phyloP scores from a whole-genome alignment of 2,797 vertebrate genomes.

The Iguana delicatissima region DNA sequence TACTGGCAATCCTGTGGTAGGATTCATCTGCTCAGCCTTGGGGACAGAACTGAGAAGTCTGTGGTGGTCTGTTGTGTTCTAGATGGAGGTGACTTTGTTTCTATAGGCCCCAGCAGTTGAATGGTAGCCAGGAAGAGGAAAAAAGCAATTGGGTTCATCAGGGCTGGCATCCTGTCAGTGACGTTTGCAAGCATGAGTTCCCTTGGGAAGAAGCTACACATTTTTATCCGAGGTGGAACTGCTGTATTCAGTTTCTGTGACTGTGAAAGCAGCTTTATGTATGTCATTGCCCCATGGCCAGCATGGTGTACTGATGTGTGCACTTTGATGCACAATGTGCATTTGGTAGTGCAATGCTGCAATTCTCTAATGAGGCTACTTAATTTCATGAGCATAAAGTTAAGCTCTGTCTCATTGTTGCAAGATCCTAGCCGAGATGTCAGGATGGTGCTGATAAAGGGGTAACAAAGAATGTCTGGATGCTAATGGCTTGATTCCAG shows the following conservation, averaged over 20 bases:
- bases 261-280: no score
- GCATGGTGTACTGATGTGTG: no score
- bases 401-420: not conserved
- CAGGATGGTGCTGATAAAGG: not conserved
- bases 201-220: no score
- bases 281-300: no score
- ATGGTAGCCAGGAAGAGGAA: accelerated
- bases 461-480: not conserved
- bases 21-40: not conserved
- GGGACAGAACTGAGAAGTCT: not conserved
- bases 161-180: no score
- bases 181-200: no score
- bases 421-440: not conserved
- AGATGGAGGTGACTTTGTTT: not conserved
- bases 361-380: no score
- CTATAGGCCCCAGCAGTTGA: accelerated
- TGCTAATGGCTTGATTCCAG: not conserved
- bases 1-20: not conserved
- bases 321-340: no score
- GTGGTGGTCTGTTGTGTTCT: not conserved
- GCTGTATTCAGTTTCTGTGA: no score
- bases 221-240: no score
- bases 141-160: not conserved
- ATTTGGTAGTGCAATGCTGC: no score
- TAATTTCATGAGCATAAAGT: no score